Percentiles rank a stretch among this genome's conserved stretches.
Conservation (phyloP, 2,797 vertebrate species). For the Huso huso region DNA sequence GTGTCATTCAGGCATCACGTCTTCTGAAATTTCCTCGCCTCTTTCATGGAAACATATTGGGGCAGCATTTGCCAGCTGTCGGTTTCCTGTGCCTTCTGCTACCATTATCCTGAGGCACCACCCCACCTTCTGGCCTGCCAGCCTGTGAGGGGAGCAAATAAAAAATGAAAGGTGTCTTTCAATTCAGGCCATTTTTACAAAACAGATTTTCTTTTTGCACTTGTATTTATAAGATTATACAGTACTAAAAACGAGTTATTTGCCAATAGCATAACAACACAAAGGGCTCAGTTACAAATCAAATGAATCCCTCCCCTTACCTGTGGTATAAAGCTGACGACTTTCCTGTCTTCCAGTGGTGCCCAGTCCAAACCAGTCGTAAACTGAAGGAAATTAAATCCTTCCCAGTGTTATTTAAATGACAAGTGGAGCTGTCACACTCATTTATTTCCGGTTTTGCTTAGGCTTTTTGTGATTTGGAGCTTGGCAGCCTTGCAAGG, state of each 20-base stretch:
- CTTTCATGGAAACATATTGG: slow-evolving; percentile 99
- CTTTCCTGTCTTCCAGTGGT: background rate
- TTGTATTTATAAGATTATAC: no score
- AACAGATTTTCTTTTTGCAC: background rate
- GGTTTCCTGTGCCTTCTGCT: slow-evolving; percentile 95
- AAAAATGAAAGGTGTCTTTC: slow-evolving; percentile 63
- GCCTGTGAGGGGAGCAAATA: slow-evolving; percentile 63
- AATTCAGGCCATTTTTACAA: slow-evolving; percentile 44
- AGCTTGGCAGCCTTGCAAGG: slow-evolving; percentile 2
- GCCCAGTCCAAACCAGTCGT: slow-evolving; percentile 3
- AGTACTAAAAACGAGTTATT: no score
- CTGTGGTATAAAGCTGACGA: slow-evolving; percentile 24
- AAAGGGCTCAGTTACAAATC: no score
- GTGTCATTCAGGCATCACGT: slow-evolving; percentile 79
- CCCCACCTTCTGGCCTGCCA: slow-evolving; percentile 94
- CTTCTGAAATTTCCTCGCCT: slow-evolving; percentile 96
- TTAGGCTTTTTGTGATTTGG: background rate
- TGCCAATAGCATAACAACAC: no score
- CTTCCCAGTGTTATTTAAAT: slow-evolving; percentile 3
- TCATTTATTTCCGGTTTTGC: slow-evolving; percentile 6
- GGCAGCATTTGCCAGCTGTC: slow-evolving; percentile 97
- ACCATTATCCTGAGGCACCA: slow-evolving; percentile 91
- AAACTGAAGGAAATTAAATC: background rate
- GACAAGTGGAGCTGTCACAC: slow-evolving; percentile 3
- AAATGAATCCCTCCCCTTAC: background rate